Base-by-base conservation (phyloP, 2,113 vertebrate species). In the Elachura formosa region DNA sequence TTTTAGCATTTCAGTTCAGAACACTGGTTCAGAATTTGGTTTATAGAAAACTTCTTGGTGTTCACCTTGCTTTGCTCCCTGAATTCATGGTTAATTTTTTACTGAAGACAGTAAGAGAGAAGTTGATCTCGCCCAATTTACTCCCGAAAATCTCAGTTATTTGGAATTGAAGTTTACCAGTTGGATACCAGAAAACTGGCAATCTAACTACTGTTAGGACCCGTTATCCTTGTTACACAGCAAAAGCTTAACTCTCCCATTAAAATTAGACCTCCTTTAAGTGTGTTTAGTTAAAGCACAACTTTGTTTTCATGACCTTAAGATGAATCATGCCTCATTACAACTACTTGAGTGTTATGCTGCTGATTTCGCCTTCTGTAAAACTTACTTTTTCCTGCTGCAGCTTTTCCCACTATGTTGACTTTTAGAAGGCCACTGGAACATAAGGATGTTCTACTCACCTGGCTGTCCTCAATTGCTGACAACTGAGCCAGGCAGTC, bases 301-400 rank as follows among this genome's bases (percentile, higher is more conserved):
- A 34, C 49, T 76, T 69, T 80, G 41, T 84, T 79, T 83, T 46
- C 41, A 34, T 61, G 26, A 21, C 40, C 14, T 67, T 45, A 48
- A n/a, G 34, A 43, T 15, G 26, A 64, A 79, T 83, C 28, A 8
- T 56, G 54, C 56, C 24, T 85, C 45, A 25, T 31, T 68, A 36
- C 23, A 52, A 20, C 55, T 88, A 15, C 54, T 21, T 23, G 15
- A 76, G 58, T 20, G 18, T 51, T 0, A 0, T 26, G 29, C 64
- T 95, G 43, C 69, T 71, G 24, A 2, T 87, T 80, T 76, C 86
- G 34, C 45, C n/a, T 86, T 76, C 40, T 79, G 36, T 86, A 58
- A 73, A 51, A 75, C 9, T 38, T 40, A 72, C 12, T 36, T 69
- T 34, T 72, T 90, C 34, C 45, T 80, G 34, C 56, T 72, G 3